phyloP scores from a whole-genome alignment of 2,888 invertebrate genomes.

The Julus scandinavius region DNA sequence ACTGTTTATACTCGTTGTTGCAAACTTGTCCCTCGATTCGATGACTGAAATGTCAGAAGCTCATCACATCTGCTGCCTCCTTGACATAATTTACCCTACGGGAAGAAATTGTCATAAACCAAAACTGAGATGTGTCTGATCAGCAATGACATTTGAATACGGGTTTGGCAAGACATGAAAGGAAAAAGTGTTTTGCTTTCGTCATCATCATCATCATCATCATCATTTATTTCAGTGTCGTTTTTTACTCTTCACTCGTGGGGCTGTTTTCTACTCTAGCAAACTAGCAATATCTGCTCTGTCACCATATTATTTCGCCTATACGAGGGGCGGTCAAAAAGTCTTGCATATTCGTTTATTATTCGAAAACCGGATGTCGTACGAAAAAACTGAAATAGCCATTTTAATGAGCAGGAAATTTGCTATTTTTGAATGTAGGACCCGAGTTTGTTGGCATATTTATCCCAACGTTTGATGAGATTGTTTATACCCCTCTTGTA shows the following conservation, averaged over 20 bases:
- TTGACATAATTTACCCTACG: slow-evolving; percentile 32
- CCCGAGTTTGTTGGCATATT: too few relatives aligned
- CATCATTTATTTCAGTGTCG: background rate
- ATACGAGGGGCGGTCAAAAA: background rate
- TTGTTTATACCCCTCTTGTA: too few relatives aligned
- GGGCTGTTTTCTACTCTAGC: background rate
- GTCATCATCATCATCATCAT: background rate
- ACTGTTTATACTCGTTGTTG: background rate
- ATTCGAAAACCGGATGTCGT: too few relatives aligned
- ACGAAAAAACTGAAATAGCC: too few relatives aligned
- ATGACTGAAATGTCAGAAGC: slow-evolving; percentile 14
- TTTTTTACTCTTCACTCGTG: too few relatives aligned
- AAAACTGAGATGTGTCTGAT: slow-evolving; percentile 22
- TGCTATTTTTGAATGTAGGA: too few relatives aligned
- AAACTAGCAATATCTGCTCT: background rate
- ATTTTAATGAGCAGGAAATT: too few relatives aligned
- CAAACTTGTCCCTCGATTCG: slow-evolving; percentile 26
- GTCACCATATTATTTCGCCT: background rate
- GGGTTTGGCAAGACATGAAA: background rate
- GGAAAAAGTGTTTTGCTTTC: background rate
- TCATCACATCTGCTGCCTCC: slow-evolving; percentile 30
- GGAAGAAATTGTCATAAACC: slow-evolving; percentile 30
- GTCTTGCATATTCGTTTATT: too few relatives aligned
- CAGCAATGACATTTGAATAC: slow-evolving; percentile 2
- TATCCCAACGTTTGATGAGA: too few relatives aligned